These are phyloP conservation scores for Drosophila stalkeri DNA, from an alignment of 2,888 invertebrate genomes.

Conservation along the genomic window DNA sequence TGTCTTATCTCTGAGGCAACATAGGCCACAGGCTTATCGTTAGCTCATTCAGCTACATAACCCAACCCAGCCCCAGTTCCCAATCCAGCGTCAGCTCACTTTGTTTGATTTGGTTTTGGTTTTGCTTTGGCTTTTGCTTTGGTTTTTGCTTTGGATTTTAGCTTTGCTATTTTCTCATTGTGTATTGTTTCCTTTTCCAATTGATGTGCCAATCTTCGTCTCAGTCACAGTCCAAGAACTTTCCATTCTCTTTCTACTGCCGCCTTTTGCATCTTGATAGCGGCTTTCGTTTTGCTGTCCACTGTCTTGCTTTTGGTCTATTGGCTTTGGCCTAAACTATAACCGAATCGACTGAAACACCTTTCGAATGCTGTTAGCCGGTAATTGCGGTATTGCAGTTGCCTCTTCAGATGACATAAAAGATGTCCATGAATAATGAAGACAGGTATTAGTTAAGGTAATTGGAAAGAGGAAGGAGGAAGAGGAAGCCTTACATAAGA, in stretches of 20 bases:
- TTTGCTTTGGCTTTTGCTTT: slow-evolving; percentile 33
- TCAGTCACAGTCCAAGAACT: slow-evolving; percentile 5
- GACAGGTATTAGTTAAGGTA: slow-evolving; percentile 16
- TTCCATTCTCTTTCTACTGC: slow-evolving; percentile 8
- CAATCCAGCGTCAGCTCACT: slow-evolving; percentile 22
- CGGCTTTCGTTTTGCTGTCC: slow-evolving; percentile 5
- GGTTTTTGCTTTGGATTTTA: slow-evolving; percentile 22
- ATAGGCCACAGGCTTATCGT: slow-evolving; percentile 59
- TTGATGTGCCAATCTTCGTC: slow-evolving; percentile 33
- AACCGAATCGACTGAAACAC: slow-evolving; percentile 22
- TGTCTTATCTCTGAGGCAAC: slow-evolving; percentile 47
- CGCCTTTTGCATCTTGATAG: slow-evolving; percentile 44
- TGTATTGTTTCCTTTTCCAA: slow-evolving; percentile 33
- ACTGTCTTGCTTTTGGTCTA: neutral
- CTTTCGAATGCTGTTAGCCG: slow-evolving; percentile 17
- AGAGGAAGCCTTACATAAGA: neutral
- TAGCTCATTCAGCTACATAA: slow-evolving; percentile 15
- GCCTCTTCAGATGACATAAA: neutral
- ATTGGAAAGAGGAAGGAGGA: slow-evolving; percentile 6
- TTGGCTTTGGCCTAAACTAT: slow-evolving; percentile 7
- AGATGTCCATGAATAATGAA: slow-evolving; percentile 39
- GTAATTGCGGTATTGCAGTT: slow-evolving; percentile 35
- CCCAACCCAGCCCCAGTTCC: neutral
- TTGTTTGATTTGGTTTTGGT: slow-evolving; percentile 52
- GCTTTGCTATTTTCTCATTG: slow-evolving; percentile 22